phyloP scores from a whole-genome alignment of 2,797 vertebrate genomes.

The Australoheros facetus region DNA sequence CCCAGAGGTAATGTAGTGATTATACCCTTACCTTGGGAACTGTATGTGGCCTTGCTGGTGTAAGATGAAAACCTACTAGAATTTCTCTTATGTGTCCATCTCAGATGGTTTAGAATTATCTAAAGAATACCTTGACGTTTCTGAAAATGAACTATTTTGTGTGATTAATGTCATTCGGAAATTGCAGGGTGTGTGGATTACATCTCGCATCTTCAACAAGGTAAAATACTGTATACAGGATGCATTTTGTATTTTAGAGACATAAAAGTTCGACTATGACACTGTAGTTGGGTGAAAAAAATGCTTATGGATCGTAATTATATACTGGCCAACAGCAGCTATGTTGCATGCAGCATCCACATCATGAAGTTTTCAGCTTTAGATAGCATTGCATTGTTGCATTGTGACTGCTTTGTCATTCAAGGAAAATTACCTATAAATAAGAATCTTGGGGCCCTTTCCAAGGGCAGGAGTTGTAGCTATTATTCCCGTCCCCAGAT shows the following conservation, averaged over 20 bases:
- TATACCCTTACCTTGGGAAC: conserved; percentile 43
- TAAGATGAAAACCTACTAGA: conserved; percentile 41
- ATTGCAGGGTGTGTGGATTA: background rate
- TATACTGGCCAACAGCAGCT: conserved; percentile 19
- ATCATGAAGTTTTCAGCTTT: conserved; percentile 1
- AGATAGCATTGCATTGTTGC: background rate
- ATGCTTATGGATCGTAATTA: background rate
- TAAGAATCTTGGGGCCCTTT: background rate
- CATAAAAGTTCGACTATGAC: background rate
- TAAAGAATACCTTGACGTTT: background rate
- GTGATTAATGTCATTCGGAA: background rate
- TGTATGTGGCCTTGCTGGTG: conserved; percentile 43
- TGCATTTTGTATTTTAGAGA: background rate
- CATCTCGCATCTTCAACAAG: background rate
- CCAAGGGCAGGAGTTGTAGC: background rate
- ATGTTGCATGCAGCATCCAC: background rate
- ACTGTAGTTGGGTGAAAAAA: background rate
- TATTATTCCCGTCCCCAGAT: conserved; percentile 29
- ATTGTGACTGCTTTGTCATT: background rate
- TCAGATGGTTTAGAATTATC: conserved; percentile 12
- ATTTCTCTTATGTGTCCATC: conserved; percentile 32
- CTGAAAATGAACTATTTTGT: background rate
- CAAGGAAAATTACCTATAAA: background rate
- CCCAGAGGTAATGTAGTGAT: conserved; percentile 61
- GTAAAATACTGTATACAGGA: background rate